Base-by-base conservation (phyloP, 2,888 invertebrate species). In the Lepetodrilus schrolli region DNA sequence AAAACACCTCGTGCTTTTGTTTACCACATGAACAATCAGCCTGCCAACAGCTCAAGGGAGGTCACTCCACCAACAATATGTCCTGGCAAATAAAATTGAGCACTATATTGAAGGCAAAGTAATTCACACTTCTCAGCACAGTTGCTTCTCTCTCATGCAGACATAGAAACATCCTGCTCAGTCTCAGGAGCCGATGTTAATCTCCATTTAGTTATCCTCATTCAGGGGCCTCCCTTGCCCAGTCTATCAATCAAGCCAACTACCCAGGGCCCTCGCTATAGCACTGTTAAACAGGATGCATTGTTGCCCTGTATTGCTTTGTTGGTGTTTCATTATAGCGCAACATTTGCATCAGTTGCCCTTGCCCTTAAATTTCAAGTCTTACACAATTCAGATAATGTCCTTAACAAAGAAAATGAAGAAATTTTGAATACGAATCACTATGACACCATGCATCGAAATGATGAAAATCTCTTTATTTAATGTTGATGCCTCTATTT, bases 191-290 rank as follows among this genome's bases (percentile, higher is more conserved):
- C 58, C 34, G 58, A 58, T 58, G 26, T 13, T 58, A 58, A 58
- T 58, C 58, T 58, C 30, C 30, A 30, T 30, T 58, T 58, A 58
- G 58, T 58, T 58, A 58, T 58, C 58, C 58, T 13, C 30, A 30
- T 10, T 43, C 30, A 58, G 58, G 58, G 58, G 26, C 58, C 34
- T 50, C 58, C 58, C 58, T 58, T 34, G 26, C 34, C 58, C 58
- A 58, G 30, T 34, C 58, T 58, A 58, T 58, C 58, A 58, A 58
- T 58, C 58, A 58, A 58, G 58, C 34, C 30, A 58, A 58, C 23
- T 58, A 58, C 58, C 58, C 58, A n/a, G 58, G 58, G 34, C 30
- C 58, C 58, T 58, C 58, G n/a, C 34, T 58, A 58, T 58, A 58
- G 34, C 58, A 30, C 34, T 58, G 58, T 58, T 58, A 34, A n/a